These are phyloP conservation scores for Drosophila sulfurigaster DNA, from an alignment of 1,140 invertebrate genomes.

Conservation along the genomic window DNA sequence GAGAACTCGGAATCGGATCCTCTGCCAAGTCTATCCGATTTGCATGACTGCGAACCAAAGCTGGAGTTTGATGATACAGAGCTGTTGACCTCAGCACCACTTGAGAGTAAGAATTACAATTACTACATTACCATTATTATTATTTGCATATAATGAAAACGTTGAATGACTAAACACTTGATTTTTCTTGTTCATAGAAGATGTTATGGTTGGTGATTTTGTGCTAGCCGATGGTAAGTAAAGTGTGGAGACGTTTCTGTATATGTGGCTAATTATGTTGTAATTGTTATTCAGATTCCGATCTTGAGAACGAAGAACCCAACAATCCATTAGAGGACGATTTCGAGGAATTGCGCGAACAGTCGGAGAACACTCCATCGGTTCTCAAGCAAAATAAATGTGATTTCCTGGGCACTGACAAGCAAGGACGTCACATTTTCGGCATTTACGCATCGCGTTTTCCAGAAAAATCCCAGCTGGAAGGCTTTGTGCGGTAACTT, in stretches of 20 bases:
- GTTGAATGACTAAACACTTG: constrained; percentile 36
- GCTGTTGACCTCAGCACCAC: constrained; percentile 73
- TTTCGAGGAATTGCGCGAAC: constrained; percentile 80
- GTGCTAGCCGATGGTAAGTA: constrained; percentile 77
- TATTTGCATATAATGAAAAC: constrained; percentile 35
- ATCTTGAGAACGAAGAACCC: constrained; percentile 68
- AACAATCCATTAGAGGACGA: constrained; percentile 81
- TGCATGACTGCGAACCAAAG: constrained; percentile 96
- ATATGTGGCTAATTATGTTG: constrained; percentile 4
- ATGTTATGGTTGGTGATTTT: constrained; percentile 84
- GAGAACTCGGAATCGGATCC: constrained; percentile 90
- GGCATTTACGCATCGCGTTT: constrained; percentile 97
- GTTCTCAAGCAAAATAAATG: constrained; percentile 68
- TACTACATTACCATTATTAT: neutral
- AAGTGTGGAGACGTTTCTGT: neutral
- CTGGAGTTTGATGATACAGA: constrained; percentile 98
- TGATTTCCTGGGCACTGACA: constrained; percentile 85
- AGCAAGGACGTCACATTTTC: constrained; percentile 94
- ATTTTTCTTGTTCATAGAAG: constrained; percentile 59
- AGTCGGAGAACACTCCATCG: constrained; percentile 64
- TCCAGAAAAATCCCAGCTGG: constrained; percentile 89
- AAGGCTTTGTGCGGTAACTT: constrained; percentile 75
- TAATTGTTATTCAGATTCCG: constrained; percentile 53
- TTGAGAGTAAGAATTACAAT: constrained; percentile 68
- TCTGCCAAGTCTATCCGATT: constrained; percentile 95